Conservation (phyloP, 2,113 vertebrate species). For the Chaenocephalus aceratus region DNA sequence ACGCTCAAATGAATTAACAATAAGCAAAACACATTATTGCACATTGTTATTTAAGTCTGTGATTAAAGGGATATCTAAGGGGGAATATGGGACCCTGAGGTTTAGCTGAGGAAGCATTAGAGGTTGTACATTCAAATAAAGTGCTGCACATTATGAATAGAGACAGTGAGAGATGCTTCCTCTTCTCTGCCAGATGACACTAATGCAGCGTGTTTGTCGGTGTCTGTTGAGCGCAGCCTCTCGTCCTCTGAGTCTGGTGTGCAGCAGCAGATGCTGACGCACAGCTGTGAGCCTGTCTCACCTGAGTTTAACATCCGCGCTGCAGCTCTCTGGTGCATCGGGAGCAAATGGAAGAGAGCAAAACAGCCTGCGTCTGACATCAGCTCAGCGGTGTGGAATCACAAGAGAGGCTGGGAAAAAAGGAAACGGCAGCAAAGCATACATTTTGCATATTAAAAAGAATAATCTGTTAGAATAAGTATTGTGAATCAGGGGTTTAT, state of each 20-base stretch:
- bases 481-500: neutral
- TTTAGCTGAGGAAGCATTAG: neutral
- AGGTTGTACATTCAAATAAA: neutral
- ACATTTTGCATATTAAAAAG: neutral
- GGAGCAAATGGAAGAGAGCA: slow-evolving; percentile 35
- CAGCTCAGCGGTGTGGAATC: slow-evolving; percentile 11
- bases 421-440: neutral
- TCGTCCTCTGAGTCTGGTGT: slow-evolving; percentile 21
- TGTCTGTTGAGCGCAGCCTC: slow-evolving; percentile 32
- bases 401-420: neutral
- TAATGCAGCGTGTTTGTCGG: slow-evolving; percentile 29
- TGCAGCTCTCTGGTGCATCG: slow-evolving; percentile 23
- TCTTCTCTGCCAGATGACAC: slow-evolving; percentile 35
- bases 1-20: neutral
- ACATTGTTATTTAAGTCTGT: neutral
- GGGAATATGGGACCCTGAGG: neutral
- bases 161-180: slow-evolving; percentile 8
- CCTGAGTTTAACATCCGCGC: slow-evolving; percentile 39
- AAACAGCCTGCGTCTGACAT: slow-evolving; percentile 22
- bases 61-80: neutral
- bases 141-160: slow-evolving; percentile 12
- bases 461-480: neutral
- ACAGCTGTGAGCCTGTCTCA: slow-evolving; percentile 60
- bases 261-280: slow-evolving; percentile 43
- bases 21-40: neutral